phyloP scores from a whole-genome alignment of 2,113 vertebrate species.

The Leucoraja erinaceus region DNA sequence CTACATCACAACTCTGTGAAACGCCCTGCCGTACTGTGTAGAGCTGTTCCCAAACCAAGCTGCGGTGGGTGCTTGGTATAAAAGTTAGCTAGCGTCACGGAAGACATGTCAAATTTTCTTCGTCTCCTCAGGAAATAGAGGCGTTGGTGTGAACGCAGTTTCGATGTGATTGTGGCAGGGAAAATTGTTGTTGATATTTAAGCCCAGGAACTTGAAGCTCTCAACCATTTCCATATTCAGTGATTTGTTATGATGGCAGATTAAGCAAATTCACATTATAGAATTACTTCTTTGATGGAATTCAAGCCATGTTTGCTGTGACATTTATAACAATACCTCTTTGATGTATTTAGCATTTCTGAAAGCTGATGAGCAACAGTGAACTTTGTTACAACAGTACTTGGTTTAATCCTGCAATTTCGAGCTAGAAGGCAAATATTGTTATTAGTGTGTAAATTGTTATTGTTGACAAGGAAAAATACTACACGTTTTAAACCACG shows the following conservation, averaged over 20 bases:
- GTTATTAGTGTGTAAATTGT: neutral
- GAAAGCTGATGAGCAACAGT: neutral
- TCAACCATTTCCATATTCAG: neutral
- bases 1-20: no score
- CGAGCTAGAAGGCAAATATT: neutral
- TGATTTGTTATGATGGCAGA: neutral
- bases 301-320: neutral
- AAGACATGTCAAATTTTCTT: no score
- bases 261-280: neutral
- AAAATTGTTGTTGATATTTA: no score
- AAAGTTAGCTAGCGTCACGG: no score
- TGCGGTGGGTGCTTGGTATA: no score
- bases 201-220: no score
- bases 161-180: no score
- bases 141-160: no score
- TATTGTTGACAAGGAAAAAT: neutral
- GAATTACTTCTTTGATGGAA: neutral
- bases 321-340: neutral
- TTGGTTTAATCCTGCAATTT: neutral
- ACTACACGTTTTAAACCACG: neutral
- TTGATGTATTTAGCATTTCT: neutral
- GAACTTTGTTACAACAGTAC: neutral
- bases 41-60: no score
- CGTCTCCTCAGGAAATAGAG: no score
- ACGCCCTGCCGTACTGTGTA: no score